Conservation (phyloP, 2,888 invertebrate species). For the Lithophane socia region DNA sequence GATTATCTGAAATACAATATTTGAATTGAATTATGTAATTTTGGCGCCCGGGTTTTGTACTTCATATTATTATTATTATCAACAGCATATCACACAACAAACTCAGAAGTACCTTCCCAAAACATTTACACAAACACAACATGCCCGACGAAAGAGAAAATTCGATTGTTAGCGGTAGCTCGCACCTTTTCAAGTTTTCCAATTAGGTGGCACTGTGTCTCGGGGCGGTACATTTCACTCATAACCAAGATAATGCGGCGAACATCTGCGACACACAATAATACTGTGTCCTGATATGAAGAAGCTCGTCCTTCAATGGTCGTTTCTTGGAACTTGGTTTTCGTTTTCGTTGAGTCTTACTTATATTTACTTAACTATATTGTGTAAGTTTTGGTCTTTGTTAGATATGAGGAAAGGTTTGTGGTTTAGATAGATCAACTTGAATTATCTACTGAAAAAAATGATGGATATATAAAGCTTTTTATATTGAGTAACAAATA, state of each 20-base stretch:
- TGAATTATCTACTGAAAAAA: neutral
- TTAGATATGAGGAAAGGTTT: constrained; percentile 43
- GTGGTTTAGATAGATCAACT: neutral
- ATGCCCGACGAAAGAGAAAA: constrained; percentile 63
- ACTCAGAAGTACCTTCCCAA: constrained; percentile 36
- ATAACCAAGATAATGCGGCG: constrained; percentile 76
- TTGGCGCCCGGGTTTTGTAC: neutral
- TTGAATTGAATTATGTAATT: too few relatives aligned
- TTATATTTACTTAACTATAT: constrained; percentile 57
- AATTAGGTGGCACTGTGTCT: constrained; percentile 81
- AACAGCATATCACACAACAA: constrained; percentile 31
- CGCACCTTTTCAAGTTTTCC: constrained; percentile 85
- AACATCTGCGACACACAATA: constrained; percentile 77
- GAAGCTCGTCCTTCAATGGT: constrained; percentile 58
- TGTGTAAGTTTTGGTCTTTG: constrained; percentile 44
- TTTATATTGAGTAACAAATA: neutral
- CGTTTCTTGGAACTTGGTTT: constrained; percentile 43
- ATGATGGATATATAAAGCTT: neutral
- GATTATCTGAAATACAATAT: too few relatives aligned
- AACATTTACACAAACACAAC: constrained; percentile 60
- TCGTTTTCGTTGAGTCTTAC: constrained; percentile 28
- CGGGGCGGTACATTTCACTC: constrained; percentile 78
- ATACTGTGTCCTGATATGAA: constrained; percentile 70
- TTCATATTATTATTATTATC: neutral
- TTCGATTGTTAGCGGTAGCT: constrained; percentile 78